Evolutionary conservation across 2,797 vertebrate genomes (phyloP), one percentile per base, ranked within the genome.

Genomic region (Furcifer pardalis): DNA sequence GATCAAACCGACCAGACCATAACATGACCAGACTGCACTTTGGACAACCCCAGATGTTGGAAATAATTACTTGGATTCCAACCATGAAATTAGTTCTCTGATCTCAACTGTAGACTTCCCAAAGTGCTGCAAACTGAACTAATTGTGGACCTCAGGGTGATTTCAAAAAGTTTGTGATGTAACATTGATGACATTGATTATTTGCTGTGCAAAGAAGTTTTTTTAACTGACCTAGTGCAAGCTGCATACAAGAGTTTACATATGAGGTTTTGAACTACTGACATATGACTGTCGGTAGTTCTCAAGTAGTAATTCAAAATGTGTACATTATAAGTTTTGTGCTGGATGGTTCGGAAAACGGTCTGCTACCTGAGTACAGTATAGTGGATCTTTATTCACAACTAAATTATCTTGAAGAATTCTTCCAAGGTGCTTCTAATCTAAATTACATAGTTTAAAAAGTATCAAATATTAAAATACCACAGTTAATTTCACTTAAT

Each of bases 271-370:
- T 71, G 46, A 5, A 6, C 12, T 2, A 30, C 6, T 32, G 5
- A 56, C 7, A n/a, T n/a, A n/a, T 9, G 21, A 4, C 75, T 84
- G 65, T 78, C 75, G 75, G 71, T 84, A 65, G 82, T 84, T 65
- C 82, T 84, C 75, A 44, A 77, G 30, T 68, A 15, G 9, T n/a
- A 12, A 23, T 40, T 37, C 4, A 60, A 30, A n/a, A 13, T n/a
- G 13, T 49, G 35, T 9, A 74, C 59, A 4, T 27, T 49, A 21
- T 81, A 1, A 37, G 17, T 56, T 7, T 71, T 46, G 13, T 46
- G 17, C 7, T 77, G 35, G 30, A 65, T 7, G 0, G 10, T 4
- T 75, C 9, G 49, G 82, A 77, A 42, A 2, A 10, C n/a, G 56
- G 56, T 78, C 49, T 5, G 46, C 40, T 71, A 35, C 2, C 35